Base-by-base conservation (phyloP, 2,888 invertebrate genomes). In the Melieria omissa region DNA sequence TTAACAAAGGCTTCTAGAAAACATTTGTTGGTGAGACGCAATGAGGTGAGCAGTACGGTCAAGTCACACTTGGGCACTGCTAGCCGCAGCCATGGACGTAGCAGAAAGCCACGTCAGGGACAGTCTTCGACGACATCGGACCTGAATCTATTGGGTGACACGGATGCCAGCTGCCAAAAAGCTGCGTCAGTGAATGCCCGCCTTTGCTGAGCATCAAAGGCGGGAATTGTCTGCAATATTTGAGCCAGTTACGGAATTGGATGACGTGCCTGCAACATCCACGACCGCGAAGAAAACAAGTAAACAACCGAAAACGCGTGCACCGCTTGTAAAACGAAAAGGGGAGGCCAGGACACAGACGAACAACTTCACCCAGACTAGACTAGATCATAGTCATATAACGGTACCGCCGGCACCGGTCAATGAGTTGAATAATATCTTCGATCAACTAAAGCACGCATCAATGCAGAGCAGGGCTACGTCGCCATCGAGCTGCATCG, bases 351-450 rank as follows among this genome's bases (percentile, higher is more conserved):
- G 10, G 8, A 29, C 16, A 46, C 44, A 41, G 12, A 60, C 10
- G 70, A 66, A 42, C 46, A 60, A 9, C 58, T 29, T 12, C 41
- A 41, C 7, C n/a, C 55, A 55, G 41, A 29, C 12, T 41, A 2
- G 12, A 10, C n/a, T 72, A 29, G 71, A 72, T 44, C 52, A 52
- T 49, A 65, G 65, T 52, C 63, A 52, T 14, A 63, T 74, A 47
- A 57, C 54, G 47, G 7, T 70, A 41, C 44, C 62, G 7, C 65
- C 72, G 29, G 63, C 72, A 10, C 61, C 72, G 0, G 61, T 65
- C 57, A 55, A 71, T 60, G 41, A 74, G 64, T 16, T 78, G 45
- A 78, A 75, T 74, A 66, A 74, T 68, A 44, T 73, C 16, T 73
- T 75, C 29, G 66, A 77, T 65, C 58, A 74, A 41, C 7, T 79